Conservation (phyloP, 2,113 vertebrate species). For the Malaclemys terrapin region DNA sequence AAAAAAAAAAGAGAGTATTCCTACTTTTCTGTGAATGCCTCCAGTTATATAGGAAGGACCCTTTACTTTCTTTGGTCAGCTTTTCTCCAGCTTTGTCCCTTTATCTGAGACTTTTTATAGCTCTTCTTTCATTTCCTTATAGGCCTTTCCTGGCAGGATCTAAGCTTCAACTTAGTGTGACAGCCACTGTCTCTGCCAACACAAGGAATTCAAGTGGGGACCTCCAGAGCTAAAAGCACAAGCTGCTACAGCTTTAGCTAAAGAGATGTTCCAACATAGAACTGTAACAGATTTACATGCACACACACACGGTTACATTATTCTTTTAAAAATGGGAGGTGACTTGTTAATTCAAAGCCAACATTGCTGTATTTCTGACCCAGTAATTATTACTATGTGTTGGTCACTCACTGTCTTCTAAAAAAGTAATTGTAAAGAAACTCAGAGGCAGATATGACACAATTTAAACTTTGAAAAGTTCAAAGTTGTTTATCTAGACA, state of each 20-base stretch:
- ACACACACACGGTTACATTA: not conserved
- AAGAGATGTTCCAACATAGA: not conserved
- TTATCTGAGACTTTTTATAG: not conserved
- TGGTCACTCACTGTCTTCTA: not conserved
- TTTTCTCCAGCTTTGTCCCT: not conserved
- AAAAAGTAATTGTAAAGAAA: conserved; percentile 3
- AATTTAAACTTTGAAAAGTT: not conserved
- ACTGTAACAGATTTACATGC: not conserved
- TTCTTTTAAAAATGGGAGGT: conserved; percentile 22
- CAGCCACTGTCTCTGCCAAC: not conserved
- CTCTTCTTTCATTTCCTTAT: not conserved
- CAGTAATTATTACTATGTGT: not conserved
- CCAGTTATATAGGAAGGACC: not conserved
- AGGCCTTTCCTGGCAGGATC: not conserved
- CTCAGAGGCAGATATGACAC: not conserved
- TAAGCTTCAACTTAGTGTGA: not conserved
- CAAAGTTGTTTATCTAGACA: not conserved
- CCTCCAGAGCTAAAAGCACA: not conserved
- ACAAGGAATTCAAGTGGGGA: not conserved
- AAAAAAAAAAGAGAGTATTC: not conserved
- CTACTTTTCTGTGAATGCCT: not conserved
- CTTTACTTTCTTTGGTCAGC: not conserved
- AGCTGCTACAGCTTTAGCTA: not conserved
- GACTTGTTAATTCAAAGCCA: not conserved
- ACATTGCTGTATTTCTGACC: not conserved